A percentile compares a stretch with the other conserved stretches of the same genome.
Evolutionary conservation across 2,888 invertebrate genomes (phyloP).

Genomic region (Chouioia cunea): DNA sequence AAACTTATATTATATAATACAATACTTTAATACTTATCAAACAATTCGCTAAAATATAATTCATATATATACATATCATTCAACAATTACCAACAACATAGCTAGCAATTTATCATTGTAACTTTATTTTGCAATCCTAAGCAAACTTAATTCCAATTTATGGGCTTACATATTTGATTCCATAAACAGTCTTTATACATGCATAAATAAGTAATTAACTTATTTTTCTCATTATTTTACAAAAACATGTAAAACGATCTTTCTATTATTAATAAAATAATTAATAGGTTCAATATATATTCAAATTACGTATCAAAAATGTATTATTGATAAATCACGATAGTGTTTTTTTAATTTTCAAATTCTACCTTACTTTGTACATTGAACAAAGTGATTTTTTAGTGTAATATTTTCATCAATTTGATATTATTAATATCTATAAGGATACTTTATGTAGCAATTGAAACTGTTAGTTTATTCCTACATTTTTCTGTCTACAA

Average conservation of each 20-base stretch:
- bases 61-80: not conserved
- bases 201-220: slow-evolving; percentile 6
- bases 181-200: slow-evolving; percentile 25
- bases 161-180: not conserved
- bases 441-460: too few species aligned
- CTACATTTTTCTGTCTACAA: too few species aligned
- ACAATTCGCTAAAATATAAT: too few species aligned
- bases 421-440: too few species aligned
- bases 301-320: not conserved
- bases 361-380: too few species aligned
- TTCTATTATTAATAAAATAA: not conserved
- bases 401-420: too few species aligned
- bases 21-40: too few species aligned
- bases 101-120: slow-evolving; percentile 9
- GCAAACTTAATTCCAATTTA: not conserved
- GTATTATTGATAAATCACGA: not conserved
- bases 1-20: too few species aligned
- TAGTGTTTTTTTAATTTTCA: too few species aligned
- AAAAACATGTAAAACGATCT: slow-evolving; percentile 6
- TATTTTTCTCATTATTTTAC: slow-evolving; percentile 4
- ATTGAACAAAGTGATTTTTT: too few species aligned
- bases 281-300: slow-evolving; percentile 1
- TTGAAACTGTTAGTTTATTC: too few species aligned
- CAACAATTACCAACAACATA: slow-evolving; percentile 5
- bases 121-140: slow-evolving; percentile 5